Percentiles rank a stretch among this genome's conserved stretches.
Evolutionary conservation across 2,888 invertebrate genomes (phyloP).

Genomic region (Philopedon plagiatum): DNA sequence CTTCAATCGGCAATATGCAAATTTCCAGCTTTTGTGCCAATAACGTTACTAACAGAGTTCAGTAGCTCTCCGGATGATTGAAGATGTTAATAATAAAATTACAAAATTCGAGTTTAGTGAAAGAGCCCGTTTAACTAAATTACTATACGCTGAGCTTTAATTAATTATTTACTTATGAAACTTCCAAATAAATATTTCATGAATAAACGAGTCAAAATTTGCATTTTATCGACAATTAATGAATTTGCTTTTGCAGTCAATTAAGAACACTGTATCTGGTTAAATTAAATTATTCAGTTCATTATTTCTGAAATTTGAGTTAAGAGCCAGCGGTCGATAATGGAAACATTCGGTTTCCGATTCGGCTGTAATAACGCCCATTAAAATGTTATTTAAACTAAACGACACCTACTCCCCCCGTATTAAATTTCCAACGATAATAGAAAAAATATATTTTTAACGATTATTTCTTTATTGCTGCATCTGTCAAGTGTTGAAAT

Average conservation of each 20-base stretch:
- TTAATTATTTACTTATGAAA: too few relatives aligned
- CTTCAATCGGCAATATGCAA: too few relatives aligned
- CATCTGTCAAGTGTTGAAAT: neutral
- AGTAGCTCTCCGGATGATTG: too few relatives aligned
- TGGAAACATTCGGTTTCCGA: slow-evolving; percentile 16
- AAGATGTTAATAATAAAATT: too few relatives aligned
- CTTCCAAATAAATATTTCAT: neutral
- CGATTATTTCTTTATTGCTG: neutral
- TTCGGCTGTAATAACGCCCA: slow-evolving; percentile 10
- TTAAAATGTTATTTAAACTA: slow-evolving; percentile 4
- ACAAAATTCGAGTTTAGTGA: too few relatives aligned
- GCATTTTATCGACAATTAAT: neutral
- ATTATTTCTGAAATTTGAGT: slow-evolving; percentile 31
- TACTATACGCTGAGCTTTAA: too few relatives aligned
- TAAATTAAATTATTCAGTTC: slow-evolving; percentile 28
- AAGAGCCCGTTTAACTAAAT: too few relatives aligned
- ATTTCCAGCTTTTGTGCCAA: too few relatives aligned
- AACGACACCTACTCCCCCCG: neutral
- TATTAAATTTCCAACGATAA: slow-evolving; percentile 11
- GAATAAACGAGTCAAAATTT: neutral
- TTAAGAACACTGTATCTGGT: neutral
- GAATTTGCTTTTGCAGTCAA: neutral
- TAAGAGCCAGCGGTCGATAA: slow-evolving; percentile 20
- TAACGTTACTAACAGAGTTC: too few relatives aligned
- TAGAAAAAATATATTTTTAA: neutral